Evolutionary conservation across 2,888 invertebrate species (phyloP).

Genomic region (Lithosia quadra): DNA sequence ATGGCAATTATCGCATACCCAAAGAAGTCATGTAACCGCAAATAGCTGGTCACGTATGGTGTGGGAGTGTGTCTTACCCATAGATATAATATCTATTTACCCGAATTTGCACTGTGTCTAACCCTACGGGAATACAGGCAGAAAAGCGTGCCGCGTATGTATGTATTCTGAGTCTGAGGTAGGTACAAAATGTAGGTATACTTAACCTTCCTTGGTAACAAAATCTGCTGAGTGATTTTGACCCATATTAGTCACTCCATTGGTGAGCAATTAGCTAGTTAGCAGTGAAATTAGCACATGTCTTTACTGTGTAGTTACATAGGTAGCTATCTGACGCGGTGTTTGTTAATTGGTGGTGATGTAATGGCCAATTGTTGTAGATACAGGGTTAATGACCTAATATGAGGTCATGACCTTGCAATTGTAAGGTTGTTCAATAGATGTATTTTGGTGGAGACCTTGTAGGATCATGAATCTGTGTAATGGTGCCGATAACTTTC

Average conservation of each 20-base stretch:
- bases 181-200: too few relatives aligned
- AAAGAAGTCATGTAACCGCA: too few relatives aligned
- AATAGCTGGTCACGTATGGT: too few relatives aligned
- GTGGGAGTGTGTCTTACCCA: too few relatives aligned
- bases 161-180: too few relatives aligned
- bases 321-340: background rate
- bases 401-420: conserved; percentile 11
- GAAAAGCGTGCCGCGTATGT: too few relatives aligned
- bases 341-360: conserved; percentile 21
- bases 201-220: background rate
- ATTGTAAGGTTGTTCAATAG: background rate
- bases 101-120: too few relatives aligned
- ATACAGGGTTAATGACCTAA: conserved; percentile 22
- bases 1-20: too few relatives aligned
- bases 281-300: background rate
- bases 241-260: background rate
- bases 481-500: background rate
- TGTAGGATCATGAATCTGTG: background rate
- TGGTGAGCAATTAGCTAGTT: conserved; percentile 13
- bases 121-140: too few relatives aligned
- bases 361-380: conserved; percentile 20
- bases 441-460: background rate
- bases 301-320: background rate
- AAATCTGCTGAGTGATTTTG: background rate
- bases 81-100: too few relatives aligned